Base-by-base conservation (phyloP, 2,797 vertebrate species). In the Amniataba percoides region DNA sequence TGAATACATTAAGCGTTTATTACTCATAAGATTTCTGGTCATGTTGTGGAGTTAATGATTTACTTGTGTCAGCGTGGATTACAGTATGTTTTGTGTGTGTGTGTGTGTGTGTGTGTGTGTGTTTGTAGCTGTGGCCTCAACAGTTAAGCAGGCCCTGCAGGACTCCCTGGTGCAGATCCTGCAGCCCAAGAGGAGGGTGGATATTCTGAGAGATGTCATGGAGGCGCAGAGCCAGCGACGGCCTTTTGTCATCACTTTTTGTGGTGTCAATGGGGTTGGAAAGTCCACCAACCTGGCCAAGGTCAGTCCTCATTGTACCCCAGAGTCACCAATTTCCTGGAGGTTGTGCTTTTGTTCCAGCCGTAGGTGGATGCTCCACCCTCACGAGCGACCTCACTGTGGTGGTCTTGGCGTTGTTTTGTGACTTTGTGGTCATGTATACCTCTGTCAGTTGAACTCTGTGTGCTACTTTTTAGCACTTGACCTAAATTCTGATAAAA, bases 201-300 rank as follows among this genome's bases (percentile, higher is more conserved):
- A 99, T 12, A 96, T 99, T 72, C 94, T 99, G 63, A 95, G 98
- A 7, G 98, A 99, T 0, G 97, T 99, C 80, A 96, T 99, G 95
- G 98, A 99, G 0, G 97, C 98, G 1, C 97, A 96, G 79, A 95
- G 93, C 69, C 96, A 96, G 65, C 96, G 88, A 45, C 95, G 96
- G 40, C 98, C 98, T 4, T 99, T 99, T 0, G 95, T 99, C 43
- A 94, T 99, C 45, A 98, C 98, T 0, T 99, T 99, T 65, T 99
- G 98, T 19, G 98, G 98, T 0, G 98, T 99, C 73, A 99, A 99
- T 0, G 98, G 98, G 0, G 98, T 99, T 0, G 98, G 98, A 15
- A 99, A 99, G 69, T 99, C 98, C 69, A 99, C 98, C 71, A 99
- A 99, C 88, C 93, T 99, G 75, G 98, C 98, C 81, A 99, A 99